Conservation (phyloP, 2,113 vertebrate genomes). For the Alligator mississippiensis region DNA sequence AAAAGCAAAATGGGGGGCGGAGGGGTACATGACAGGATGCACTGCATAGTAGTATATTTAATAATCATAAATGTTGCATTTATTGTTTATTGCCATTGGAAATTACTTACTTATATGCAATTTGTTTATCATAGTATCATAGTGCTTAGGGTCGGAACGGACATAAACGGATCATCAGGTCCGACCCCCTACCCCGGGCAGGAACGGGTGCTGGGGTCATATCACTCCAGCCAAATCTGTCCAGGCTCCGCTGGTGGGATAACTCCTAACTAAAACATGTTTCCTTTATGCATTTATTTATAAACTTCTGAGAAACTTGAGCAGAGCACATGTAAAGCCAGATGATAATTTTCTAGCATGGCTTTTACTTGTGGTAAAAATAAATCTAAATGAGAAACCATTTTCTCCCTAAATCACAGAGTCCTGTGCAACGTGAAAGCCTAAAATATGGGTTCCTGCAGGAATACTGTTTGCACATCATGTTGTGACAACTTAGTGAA, state of each 20-base stretch:
- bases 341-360: not conserved
- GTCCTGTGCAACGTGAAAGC: not conserved
- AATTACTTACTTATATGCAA: not conserved
- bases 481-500: not conserved
- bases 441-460: not conserved
- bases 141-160: too few species aligned
- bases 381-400: not conserved
- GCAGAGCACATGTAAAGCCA: not conserved
- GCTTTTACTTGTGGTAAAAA: not conserved
- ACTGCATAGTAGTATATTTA: too few species aligned
- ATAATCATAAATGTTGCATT: too few species aligned
- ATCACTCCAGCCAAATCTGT: too few species aligned
- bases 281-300: not conserved
- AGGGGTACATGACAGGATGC: too few species aligned
- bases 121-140: not conserved
- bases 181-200: too few species aligned
- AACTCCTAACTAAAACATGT: not conserved
- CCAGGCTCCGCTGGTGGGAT: not conserved
- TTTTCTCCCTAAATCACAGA: not conserved
- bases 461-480: not conserved
- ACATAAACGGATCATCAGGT: too few species aligned
- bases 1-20: too few species aligned
- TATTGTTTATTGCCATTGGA: not conserved
- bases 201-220: too few species aligned
- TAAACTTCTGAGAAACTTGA: not conserved